Conservation (phyloP, 1,140 invertebrate genomes). For the Archegozetes longisetosus region DNA sequence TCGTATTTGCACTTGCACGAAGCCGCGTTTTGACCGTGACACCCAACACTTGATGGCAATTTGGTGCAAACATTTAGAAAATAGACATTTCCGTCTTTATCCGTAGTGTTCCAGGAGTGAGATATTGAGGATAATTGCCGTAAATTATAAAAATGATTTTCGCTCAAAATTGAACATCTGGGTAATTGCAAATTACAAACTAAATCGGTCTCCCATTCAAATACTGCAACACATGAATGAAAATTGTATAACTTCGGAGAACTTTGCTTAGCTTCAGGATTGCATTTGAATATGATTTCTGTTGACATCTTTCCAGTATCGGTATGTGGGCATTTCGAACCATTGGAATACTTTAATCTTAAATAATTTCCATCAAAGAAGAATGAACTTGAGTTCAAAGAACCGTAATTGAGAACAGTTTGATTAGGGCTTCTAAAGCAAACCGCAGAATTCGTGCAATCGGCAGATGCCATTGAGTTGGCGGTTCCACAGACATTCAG, state of each 20-base stretch:
- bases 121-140: conserved; percentile 19
- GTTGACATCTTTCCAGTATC: conserved; percentile 12
- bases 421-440: conserved; percentile 3
- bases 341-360: conserved; percentile 12
- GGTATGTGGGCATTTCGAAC: conserved; percentile 1
- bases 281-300: conserved; percentile 24
- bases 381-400: neutral
- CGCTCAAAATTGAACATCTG: conserved; percentile 11
- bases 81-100: conserved; percentile 2
- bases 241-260: conserved; percentile 14
- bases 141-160: conserved; percentile 15
- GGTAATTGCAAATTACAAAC: conserved; percentile 24
- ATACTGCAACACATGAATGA: conserved; percentile 23
- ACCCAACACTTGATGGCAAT: neutral
- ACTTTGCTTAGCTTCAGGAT: conserved; percentile 17
- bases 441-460: conserved; percentile 1
- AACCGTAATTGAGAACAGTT: conserved; percentile 11
- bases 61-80: conserved; percentile 11
- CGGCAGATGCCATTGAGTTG: neutral
- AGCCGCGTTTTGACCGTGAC: neutral
- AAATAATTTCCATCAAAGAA: conserved; percentile 9
- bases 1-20: conserved; percentile 1
- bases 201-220: conserved; percentile 27
- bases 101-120: conserved; percentile 20
- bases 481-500: conserved; percentile 4